Conservation (phyloP, 2,797 vertebrate genomes). For the Trachops cirrhosus region DNA sequence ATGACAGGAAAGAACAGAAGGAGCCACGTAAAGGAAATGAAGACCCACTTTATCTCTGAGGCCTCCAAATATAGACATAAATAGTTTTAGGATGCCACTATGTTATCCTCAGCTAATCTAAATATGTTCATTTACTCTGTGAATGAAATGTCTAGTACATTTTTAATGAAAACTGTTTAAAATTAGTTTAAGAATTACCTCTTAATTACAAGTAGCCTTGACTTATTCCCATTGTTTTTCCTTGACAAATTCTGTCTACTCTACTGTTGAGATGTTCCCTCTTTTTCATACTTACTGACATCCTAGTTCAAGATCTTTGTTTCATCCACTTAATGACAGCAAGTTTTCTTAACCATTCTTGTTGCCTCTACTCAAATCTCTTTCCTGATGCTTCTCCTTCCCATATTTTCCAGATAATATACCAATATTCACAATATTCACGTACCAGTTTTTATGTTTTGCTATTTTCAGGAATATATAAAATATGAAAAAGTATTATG, state of each 20-base stretch:
- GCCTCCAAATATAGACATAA: background rate
- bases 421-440: background rate
- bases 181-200: conserved; percentile 25
- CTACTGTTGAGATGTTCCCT: background rate
- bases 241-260: conserved; percentile 4
- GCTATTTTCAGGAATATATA: background rate
- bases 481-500: conserved; percentile 45
- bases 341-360: conserved; percentile 21
- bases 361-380: conserved; percentile 3
- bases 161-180: conserved; percentile 33
- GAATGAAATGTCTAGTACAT: background rate
- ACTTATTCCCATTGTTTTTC: conserved; percentile 24
- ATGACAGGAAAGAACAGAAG: conserved; percentile 17
- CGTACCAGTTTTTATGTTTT: conserved; percentile 5
- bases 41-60: conserved; percentile 23
- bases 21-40: conserved; percentile 44
- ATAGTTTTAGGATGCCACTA: background rate
- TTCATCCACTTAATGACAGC: background rate
- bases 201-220: conserved; percentile 18
- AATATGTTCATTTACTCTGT: conserved; percentile 3
- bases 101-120: background rate
- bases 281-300: background rate
- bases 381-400: conserved; percentile 7
- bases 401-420: conserved; percentile 16
- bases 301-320: conserved; percentile 47